Percentiles rank a stretch among this genome's conserved stretches.
Conservation (phyloP, 53 echinoderm and acorn worm species). For the Luidia sarsii region DNA sequence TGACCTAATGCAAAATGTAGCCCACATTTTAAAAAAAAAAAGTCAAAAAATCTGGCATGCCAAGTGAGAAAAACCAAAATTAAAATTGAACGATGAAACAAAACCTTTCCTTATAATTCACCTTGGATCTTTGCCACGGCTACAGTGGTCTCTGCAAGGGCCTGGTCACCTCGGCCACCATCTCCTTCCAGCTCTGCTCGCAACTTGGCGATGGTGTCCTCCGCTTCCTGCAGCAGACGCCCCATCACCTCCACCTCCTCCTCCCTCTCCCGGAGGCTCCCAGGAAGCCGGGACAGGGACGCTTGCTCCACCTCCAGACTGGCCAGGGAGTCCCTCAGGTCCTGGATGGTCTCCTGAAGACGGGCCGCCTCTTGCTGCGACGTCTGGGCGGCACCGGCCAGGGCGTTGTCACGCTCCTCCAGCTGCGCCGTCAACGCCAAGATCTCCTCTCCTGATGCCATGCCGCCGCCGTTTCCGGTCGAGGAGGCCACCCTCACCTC, state of each 20-base stretch:
- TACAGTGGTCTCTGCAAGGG: not conserved
- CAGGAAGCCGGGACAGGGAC: not conserved
- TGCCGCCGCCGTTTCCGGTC: not conserved
- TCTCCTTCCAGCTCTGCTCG: not conserved
- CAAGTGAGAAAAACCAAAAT: too few species aligned
- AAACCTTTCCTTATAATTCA: not conserved
- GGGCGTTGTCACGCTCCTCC: constrained; percentile 3
- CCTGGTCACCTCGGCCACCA: not conserved
- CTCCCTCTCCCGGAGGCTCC: constrained; percentile 12
- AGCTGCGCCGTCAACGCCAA: constrained; percentile 16
- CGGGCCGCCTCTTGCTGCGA: not conserved
- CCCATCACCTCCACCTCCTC: not conserved
- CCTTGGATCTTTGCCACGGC: not conserved
- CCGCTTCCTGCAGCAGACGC: not conserved
- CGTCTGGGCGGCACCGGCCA: not conserved
- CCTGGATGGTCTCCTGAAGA: constrained; percentile 2
- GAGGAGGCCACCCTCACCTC: not conserved
- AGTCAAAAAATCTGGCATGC: too few species aligned
- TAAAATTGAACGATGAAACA: too few species aligned
- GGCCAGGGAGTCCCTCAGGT: not conserved
- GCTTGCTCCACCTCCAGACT: not conserved
- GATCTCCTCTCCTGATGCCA: not conserved
- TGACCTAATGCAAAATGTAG: too few species aligned
- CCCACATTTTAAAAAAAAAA: too few species aligned
- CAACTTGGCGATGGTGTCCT: not conserved